These are phyloP conservation scores for Corvus hawaiiensis DNA, from an alignment of 2,113 vertebrate species.

Conservation along the genomic window DNA sequence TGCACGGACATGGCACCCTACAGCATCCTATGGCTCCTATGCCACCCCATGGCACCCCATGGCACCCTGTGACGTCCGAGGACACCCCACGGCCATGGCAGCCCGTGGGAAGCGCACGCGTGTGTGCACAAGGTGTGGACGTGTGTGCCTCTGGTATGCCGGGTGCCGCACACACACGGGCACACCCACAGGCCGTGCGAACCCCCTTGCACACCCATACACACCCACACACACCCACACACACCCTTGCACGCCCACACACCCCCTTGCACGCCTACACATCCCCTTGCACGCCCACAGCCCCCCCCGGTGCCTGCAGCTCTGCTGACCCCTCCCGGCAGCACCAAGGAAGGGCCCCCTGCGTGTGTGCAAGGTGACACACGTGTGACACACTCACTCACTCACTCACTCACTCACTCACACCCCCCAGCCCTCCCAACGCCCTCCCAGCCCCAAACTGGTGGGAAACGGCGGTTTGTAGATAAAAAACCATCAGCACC, in stretches of 20 bases:
- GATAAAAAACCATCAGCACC: rapidly evolving
- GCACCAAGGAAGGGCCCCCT: neutral
- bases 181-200: neutral
- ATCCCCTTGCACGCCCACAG: neutral
- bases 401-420: neutral
- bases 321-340: neutral
- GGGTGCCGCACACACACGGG: rapidly evolving
- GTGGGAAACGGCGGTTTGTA: neutral
- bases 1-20: neutral
- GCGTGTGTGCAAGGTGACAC: neutral
- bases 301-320: neutral
- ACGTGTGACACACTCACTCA: neutral
- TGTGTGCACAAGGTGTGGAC: rapidly evolving
- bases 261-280: neutral
- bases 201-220: neutral
- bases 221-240: neutral
- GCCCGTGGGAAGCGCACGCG: neutral
- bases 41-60: rapidly evolving
- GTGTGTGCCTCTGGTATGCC: no score
- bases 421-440: neutral
- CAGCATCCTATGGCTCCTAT: no score
- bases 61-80: neutral
- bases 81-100: no score
- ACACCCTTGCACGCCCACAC: neutral
- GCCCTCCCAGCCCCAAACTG: neutral